Evolutionary conservation across 2,113 vertebrate species (phyloP).

Genomic region (Hymenochirus boettgeri): DNA sequence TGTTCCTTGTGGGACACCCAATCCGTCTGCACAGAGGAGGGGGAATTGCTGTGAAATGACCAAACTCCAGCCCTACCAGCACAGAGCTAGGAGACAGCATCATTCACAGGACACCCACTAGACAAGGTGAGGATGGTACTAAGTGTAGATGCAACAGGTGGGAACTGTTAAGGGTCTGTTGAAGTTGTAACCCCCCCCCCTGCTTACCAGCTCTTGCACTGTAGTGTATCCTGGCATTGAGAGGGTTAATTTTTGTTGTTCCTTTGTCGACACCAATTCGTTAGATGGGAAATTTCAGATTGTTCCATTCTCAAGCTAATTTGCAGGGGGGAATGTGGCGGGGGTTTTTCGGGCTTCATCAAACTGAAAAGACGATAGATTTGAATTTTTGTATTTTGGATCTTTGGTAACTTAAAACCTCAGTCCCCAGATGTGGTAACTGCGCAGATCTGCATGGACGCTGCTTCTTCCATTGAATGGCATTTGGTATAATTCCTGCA

Average conservation of each 20-base stretch:
- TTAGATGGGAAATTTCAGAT: neutral
- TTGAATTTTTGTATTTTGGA: neutral
- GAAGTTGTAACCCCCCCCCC: neutral
- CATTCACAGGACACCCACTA: conserved; percentile 3
- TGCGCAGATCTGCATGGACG: too few relatives aligned
- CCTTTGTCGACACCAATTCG: neutral
- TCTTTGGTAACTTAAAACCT: neutral
- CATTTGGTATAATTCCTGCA: too few relatives aligned
- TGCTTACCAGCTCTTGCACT: too few relatives aligned
- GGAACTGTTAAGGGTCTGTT: neutral
- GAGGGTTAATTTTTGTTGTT: too few relatives aligned
- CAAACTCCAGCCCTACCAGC: conserved; percentile 7
- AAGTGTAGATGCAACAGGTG: conserved; percentile 22
- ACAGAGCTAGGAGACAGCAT: conserved; percentile 18
- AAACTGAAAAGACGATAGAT: neutral
- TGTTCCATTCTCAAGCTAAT: too few relatives aligned
- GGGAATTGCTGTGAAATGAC: conserved; percentile 35
- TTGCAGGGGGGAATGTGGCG: neutral
- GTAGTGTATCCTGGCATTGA: neutral
- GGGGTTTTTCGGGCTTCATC: too few relatives aligned
- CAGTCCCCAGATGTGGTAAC: neutral
- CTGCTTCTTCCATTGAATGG: too few relatives aligned
- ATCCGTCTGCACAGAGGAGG: conserved; percentile 37
- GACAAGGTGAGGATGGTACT: conserved; percentile 22
- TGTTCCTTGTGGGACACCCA: conserved; percentile 28